phyloP scores from a whole-genome alignment of 2,888 invertebrate genomes.

The Tiliacea aurago region DNA sequence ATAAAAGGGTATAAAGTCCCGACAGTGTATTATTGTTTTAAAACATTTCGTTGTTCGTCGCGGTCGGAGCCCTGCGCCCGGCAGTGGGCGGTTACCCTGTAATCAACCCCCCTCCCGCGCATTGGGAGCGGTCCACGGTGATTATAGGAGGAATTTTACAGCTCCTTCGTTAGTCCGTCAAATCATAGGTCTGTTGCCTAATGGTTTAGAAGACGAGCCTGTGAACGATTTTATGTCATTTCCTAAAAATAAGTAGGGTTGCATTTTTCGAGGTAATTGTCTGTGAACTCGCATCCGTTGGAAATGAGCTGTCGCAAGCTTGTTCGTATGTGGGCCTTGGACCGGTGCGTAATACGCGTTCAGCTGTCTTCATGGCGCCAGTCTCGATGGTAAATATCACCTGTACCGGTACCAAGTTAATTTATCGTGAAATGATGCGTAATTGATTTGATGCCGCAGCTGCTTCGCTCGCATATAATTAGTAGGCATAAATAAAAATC shows the following conservation, averaged over 20 bases:
- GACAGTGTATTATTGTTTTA: slow-evolving; percentile 74
- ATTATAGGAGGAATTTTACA: slow-evolving; percentile 87
- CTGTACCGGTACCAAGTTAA: slow-evolving; percentile 68
- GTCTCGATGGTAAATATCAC: slow-evolving; percentile 67
- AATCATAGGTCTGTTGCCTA: slow-evolving; percentile 86
- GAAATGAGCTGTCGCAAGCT: slow-evolving; percentile 48
- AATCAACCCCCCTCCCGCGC: slow-evolving; percentile 80
- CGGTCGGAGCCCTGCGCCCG: slow-evolving; percentile 74
- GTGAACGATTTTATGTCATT: slow-evolving; percentile 86
- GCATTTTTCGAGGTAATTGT: slow-evolving; percentile 79
- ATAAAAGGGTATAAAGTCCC: slow-evolving; percentile 62
- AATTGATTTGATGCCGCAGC: slow-evolving; percentile 69
- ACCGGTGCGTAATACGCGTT: slow-evolving; percentile 58
- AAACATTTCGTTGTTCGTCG: slow-evolving; percentile 72
- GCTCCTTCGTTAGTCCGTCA: slow-evolving; percentile 87
- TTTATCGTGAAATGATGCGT: slow-evolving; percentile 69
- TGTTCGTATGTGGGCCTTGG: slow-evolving; percentile 23
- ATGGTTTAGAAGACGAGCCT: slow-evolving; percentile 75
- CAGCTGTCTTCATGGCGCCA: slow-evolving; percentile 72
- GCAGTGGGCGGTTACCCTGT: slow-evolving; percentile 87
- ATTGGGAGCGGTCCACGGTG: slow-evolving; percentile 80
- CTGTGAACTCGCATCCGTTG: slow-evolving; percentile 74
- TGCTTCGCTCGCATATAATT: slow-evolving; percentile 65
- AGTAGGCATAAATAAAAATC: slow-evolving; percentile 59
- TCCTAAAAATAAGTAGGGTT: slow-evolving; percentile 72